Percentiles rank a stretch among this genome's conserved stretches.
Evolutionary conservation across 2,797 vertebrate species (phyloP).

Genomic region (Pseudochromis fuscus): DNA sequence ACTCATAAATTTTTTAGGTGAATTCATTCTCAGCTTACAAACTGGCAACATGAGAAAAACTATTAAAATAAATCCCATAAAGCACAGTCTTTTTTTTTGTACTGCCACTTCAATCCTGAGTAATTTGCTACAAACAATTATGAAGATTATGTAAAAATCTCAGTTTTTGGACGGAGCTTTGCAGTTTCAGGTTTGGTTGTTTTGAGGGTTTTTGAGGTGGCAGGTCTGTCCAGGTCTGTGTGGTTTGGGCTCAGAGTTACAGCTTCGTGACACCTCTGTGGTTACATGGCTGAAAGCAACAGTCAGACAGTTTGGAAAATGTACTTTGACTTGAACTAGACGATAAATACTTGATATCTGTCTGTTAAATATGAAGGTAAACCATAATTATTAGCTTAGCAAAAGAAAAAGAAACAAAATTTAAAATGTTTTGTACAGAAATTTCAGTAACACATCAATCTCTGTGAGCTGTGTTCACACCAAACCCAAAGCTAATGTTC

Average conservation of each 20-base stretch:
- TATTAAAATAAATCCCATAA: constrained; percentile 3
- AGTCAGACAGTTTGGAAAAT: no score
- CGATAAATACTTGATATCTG: no score
- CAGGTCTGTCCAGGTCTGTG: not conserved
- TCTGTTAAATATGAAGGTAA: not conserved
- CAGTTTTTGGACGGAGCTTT: not conserved
- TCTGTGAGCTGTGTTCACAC: no score
- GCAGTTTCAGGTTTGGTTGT: not conserved
- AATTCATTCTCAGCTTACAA: constrained; percentile 9
- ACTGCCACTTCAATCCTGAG: not conserved
- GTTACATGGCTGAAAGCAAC: no score
- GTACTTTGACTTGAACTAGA: no score
- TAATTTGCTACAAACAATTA: constrained; percentile 12
- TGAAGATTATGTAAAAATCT: constrained; percentile 3
- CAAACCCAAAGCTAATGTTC: no score
- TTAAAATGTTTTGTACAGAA: no score
- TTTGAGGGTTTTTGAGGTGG: not conserved
- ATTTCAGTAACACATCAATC: no score
- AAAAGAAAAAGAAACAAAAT: no score
- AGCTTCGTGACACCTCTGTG: no score
- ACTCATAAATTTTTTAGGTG: constrained; percentile 23
- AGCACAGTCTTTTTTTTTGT: constrained; percentile 22
- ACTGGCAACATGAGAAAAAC: constrained; percentile 7
- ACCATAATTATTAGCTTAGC: not conserved
- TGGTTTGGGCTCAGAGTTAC: not conserved